Evolutionary conservation across 1,140 invertebrate species (phyloP), one percentile per base, ranked within the genome.

Genomic region (Metopolophium dirhodum): DNA sequence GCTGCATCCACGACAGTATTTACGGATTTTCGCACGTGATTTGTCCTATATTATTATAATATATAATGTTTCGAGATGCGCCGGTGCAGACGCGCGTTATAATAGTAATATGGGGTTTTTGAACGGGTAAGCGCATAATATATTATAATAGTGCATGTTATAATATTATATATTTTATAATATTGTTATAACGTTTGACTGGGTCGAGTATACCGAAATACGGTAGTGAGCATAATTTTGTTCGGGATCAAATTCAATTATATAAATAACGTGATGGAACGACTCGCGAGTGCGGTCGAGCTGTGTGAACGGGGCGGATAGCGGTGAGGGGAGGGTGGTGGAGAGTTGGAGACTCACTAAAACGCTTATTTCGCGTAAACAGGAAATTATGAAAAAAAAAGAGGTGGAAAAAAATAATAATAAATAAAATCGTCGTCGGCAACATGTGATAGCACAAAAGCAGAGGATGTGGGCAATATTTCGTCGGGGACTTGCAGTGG

Each of bases 401-500:
- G 22, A 41, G 35, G 11, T 26, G 37, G 7, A 90, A 30, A 41
- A n/a, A 45, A 47, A 51, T 37, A 92, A 54, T 85, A 93, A 90
- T 68, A 93, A 93, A 85, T 93, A 86, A 93, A 93, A 93, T 86
- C 47, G 82, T 92, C 91, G 91, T 93, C 91, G 91, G 91, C 77
- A 47, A 93, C 82, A 86, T 93, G 91, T 93, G 57, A 90, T 61
- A 47, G 54, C 57, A 90, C 54, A 90, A 90, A 90, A 93, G 91
- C 82, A 85, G 82, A 93, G 91, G 91, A 93, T 86, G 49, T 93
- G 91, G 91, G 91, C 91, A 93, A 93, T 93, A 93, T 93, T 93
- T 93, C 91, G 91, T 93, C 91, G 82, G 82, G 26, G 82, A 92
- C 91, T 37, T 54, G 49, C 26, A 83, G 77, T 57, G 91, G 91